Evolutionary conservation across 1,140 invertebrate species (phyloP).

Genomic region (Trypoxylus dichotomus): DNA sequence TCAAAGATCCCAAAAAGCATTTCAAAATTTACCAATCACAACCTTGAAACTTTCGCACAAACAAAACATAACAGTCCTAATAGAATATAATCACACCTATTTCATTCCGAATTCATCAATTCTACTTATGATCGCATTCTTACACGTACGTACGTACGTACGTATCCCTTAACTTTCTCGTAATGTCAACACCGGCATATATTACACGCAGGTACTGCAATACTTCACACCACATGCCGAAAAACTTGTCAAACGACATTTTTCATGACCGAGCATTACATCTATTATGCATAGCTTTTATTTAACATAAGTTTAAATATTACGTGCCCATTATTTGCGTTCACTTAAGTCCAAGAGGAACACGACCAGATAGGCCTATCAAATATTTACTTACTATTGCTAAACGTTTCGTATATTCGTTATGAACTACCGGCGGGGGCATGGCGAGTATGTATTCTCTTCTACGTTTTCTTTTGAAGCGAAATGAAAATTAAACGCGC

Average conservation of each 20-base stretch:
- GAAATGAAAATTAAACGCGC: no score
- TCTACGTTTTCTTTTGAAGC: no score
- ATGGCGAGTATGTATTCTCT: neutral
- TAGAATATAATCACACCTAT: no score
- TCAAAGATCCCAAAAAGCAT: no score
- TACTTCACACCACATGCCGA: neutral
- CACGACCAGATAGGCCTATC: neutral
- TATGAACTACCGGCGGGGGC: neutral
- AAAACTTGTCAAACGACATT: conserved; percentile 2
- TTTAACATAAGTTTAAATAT: neutral
- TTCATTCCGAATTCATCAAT: no score
- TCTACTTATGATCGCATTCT: no score
- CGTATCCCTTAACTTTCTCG: neutral
- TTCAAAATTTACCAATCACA: no score
- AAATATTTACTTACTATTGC: neutral
- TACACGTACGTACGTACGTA: no score
- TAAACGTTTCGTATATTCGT: neutral
- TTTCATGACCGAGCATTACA: neutral
- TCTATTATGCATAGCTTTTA: neutral
- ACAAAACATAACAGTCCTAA: no score
- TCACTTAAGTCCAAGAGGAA: neutral
- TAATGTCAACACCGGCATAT: neutral
- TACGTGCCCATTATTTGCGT: neutral
- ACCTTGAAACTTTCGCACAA: no score
- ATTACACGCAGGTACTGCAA: neutral